These are phyloP conservation scores for Varecia variegata DNA, from an alignment of 2,797 vertebrate species.

Conservation along the genomic window DNA sequence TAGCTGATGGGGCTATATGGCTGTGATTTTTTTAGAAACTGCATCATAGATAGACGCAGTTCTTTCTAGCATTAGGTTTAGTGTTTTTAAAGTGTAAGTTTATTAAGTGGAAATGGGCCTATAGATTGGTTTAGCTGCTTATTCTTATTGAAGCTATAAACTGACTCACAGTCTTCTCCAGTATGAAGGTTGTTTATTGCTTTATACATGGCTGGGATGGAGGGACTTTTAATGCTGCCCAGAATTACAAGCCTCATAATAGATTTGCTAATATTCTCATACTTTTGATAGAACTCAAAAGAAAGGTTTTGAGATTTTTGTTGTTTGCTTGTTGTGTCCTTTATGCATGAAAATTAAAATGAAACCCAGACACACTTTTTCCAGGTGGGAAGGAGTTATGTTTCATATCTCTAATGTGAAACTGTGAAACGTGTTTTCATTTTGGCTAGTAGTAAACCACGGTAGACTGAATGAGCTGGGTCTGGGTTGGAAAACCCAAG, in stretches of 20 bases:
- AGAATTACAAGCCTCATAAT: constrained; percentile 19
- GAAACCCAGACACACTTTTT: neutral
- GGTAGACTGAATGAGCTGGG: neutral
- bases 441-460: neutral
- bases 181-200: neutral
- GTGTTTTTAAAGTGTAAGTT: constrained; percentile 67
- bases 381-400: neutral
- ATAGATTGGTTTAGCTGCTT: constrained; percentile 55
- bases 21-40: constrained; percentile 53
- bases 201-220: neutral
- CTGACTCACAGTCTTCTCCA: constrained; percentile 10
- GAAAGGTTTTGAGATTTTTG: neutral
- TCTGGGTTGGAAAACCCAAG: neutral
- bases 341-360: neutral
- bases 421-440: neutral
- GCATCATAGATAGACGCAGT: constrained; percentile 23
- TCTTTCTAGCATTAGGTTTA: constrained; percentile 62
- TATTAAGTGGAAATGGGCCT: constrained; percentile 65
- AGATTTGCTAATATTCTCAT: neutral
- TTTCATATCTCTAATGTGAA: neutral
- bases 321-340: neutral
- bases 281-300: neutral
- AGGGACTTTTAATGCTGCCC: constrained; percentile 1
- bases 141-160: constrained; percentile 23
- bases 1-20: constrained; percentile 25